Percentiles rank a stretch among this genome's conserved stretches.
Evolutionary conservation across 2,888 invertebrate species (phyloP).

Genomic region (Electrophaes corylata): DNA sequence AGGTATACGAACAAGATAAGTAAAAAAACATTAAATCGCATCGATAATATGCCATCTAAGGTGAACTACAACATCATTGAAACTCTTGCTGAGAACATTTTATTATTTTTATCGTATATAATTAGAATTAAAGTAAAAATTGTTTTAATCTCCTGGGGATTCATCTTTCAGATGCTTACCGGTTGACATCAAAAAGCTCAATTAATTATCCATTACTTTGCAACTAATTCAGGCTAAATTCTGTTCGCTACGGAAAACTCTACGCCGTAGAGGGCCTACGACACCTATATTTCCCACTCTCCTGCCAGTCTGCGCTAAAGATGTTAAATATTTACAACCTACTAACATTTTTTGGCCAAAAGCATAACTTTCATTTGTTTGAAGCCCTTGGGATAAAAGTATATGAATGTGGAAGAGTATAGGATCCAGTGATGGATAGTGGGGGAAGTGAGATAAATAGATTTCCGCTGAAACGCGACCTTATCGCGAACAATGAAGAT

Average conservation of each 20-base stretch:
- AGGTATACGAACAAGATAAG: too few species aligned
- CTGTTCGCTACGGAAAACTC: background rate
- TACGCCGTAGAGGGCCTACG: conserved; percentile 1
- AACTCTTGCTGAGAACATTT: too few species aligned
- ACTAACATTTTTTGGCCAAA: conserved; percentile 3
- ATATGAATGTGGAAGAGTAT: conserved; percentile 9
- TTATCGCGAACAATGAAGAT: conserved; percentile 7
- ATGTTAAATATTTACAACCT: background rate
- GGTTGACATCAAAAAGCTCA: too few species aligned
- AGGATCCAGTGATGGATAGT: conserved; percentile 24
- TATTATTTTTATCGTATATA: too few species aligned
- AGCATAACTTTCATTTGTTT: conserved; percentile 8
- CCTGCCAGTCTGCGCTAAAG: background rate
- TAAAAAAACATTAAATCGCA: too few species aligned
- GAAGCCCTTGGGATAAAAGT: conserved; percentile 4
- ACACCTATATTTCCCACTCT: background rate
- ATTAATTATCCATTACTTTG: too few species aligned
- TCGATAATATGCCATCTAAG: too few species aligned
- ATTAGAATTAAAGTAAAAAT: too few species aligned
- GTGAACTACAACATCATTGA: too few species aligned
- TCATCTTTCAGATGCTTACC: too few species aligned
- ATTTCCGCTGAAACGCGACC: conserved; percentile 12
- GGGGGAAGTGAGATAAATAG: conserved; percentile 29
- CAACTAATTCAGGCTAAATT: background rate
- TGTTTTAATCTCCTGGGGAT: too few species aligned